phyloP scores from a whole-genome alignment of 2,113 vertebrate genomes.

The Clarias batrachus region DNA sequence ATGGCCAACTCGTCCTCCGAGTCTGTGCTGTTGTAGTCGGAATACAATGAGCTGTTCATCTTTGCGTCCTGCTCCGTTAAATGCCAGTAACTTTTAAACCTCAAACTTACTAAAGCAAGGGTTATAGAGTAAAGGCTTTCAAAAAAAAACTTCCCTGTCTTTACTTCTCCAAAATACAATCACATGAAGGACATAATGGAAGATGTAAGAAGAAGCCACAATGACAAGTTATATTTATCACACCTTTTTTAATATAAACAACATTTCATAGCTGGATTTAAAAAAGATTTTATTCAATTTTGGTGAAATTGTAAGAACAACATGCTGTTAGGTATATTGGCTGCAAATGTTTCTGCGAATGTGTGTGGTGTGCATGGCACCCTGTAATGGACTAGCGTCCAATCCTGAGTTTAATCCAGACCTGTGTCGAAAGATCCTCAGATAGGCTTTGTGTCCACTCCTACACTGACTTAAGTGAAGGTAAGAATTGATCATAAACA shows the following conservation, averaged over 20 bases:
- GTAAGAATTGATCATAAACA: neutral
- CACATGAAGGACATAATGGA: constrained; percentile 21
- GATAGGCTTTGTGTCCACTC: neutral
- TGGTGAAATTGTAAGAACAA: neutral
- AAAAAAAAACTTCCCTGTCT: neutral
- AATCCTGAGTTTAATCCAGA: neutral
- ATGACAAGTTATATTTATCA: neutral
- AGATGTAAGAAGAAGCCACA: neutral
- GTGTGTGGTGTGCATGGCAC: neutral
- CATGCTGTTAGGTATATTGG: neutral
- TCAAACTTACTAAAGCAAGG: neutral
- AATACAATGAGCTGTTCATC: constrained; percentile 29
- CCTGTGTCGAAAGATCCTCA: neutral
- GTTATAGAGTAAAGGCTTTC: neutral
- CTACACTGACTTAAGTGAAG: neutral
- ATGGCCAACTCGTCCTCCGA: neutral
- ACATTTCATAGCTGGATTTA: neutral
- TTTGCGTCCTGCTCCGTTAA: constrained; percentile 3
- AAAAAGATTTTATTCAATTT: neutral
- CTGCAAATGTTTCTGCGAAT: neutral
- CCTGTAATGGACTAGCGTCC: neutral
- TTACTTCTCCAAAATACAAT: constrained; percentile 40
- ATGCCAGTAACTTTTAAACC: neutral
- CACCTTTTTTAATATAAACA: neutral
- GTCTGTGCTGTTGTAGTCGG: neutral